Base-by-base conservation (phyloP, 2,888 invertebrate species). In the Ellobium chinense region DNA sequence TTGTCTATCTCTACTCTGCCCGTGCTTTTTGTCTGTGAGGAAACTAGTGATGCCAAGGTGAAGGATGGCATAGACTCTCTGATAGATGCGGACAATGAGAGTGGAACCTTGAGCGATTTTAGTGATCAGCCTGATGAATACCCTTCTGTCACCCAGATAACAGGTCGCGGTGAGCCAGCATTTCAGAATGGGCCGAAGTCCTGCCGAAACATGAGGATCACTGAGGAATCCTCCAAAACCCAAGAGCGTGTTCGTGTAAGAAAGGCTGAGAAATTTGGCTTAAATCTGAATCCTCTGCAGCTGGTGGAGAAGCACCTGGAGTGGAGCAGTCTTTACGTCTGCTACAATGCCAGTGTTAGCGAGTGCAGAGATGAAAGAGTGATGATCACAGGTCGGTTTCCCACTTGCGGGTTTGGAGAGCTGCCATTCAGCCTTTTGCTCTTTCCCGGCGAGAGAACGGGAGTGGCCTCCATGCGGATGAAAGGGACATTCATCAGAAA, bases 291-390 rank as follows among this genome's bases (percentile, higher is more conserved):
- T 2, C 63, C 36, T 27, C 54, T 65, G 46, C 39, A 62, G 46
- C 29, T 1, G 39, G 29, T 62, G 12, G 63, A 65, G 31, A 37
- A 39, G 2, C 24, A 12, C 5, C 9, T 54, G 21, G 31, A 14
- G 2, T 75, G 75, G 75, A 21, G 9, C 0, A 37, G 29, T 12
- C 27, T 46, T 75, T 75, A 31, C 31, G 9, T 12, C 2, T 75
- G 63, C n/a, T 3, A 27, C 4, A 62, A 36, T 3, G 75, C 46
- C 12, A 65, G 9, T n/a, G 4, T 75, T 31, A 63, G 5, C 9
- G 75, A 75, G 46, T 65, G 75, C 24, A 21, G 65, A 9, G 31
- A 65, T n/a, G 75, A 65, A n/a, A 1, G 75, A 34, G 65, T 75
- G 2, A 9, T 75, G 4, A 65, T 75, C 5, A 14, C 29, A 4